These are phyloP conservation scores for Diachasmimorpha longicaudata DNA, from an alignment of 1,140 invertebrate species.

Conservation along the genomic window DNA sequence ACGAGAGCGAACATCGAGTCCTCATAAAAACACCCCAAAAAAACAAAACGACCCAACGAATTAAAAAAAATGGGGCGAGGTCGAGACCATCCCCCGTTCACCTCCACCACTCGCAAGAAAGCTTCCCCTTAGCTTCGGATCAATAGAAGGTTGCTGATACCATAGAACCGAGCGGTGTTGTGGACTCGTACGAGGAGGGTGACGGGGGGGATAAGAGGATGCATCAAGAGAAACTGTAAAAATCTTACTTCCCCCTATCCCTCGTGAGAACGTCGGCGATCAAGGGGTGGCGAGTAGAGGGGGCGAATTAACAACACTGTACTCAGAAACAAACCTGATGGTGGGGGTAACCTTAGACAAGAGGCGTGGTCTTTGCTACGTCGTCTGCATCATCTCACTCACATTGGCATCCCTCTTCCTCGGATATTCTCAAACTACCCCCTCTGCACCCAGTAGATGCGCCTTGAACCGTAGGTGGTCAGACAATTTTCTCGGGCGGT, in stretches of 20 bases:
- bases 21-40: not conserved
- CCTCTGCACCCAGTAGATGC: not conserved
- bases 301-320: not conserved
- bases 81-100: not conserved
- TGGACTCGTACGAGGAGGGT: slow-evolving; percentile 13
- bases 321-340: slow-evolving; percentile 1
- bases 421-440: not conserved
- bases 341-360: slow-evolving; percentile 61
- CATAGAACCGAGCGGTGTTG: not conserved
- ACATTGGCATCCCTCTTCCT: not conserved
- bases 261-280: slow-evolving; percentile 34
- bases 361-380: slow-evolving; percentile 55
- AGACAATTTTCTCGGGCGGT: not conserved
- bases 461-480: not conserved
- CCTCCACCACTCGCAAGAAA: slow-evolving; percentile 45
- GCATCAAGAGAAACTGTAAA: slow-evolving; percentile 43
- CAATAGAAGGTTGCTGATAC: slow-evolving; percentile 50
- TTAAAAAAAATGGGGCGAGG: not conserved
- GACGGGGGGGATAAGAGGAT: slow-evolving; percentile 35
- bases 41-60: not conserved
- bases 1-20: too few relatives aligned
- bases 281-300: slow-evolving; percentile 25
- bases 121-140: slow-evolving; percentile 52
- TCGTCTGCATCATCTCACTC: slow-evolving; percentile 20
- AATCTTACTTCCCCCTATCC: slow-evolving; percentile 56